Conservation (phyloP, 2,113 vertebrate genomes). For the Onychorhynchus coronatus region DNA sequence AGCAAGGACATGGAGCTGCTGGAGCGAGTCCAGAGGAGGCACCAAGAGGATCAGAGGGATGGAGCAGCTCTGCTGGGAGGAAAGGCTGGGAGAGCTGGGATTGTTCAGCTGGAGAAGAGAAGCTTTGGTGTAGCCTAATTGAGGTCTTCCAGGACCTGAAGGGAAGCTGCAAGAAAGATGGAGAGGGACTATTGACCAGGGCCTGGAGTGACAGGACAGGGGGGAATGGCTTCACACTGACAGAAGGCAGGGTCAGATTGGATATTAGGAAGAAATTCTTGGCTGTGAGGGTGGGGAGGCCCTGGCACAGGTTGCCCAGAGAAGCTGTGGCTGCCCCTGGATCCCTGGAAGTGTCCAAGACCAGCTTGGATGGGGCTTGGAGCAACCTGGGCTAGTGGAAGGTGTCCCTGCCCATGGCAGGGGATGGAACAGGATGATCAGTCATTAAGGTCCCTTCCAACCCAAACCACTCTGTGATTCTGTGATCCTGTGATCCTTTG, state of each 20-base stretch:
- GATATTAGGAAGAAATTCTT: neutral
- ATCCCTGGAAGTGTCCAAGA: neutral
- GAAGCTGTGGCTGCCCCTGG: neutral
- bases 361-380: neutral
- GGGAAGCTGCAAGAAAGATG: neutral
- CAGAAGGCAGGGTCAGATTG: neutral
- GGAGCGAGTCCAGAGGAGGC: neutral
- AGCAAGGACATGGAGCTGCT: neutral
- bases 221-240: neutral
- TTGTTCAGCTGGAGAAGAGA: neutral
- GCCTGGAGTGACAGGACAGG: neutral
- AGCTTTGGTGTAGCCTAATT: neutral
- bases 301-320: neutral
- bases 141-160: neutral
- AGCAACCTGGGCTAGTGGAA: neutral
- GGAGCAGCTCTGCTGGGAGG: neutral
- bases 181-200: neutral
- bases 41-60: neutral
- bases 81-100: neutral
- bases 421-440: rapidly evolving
- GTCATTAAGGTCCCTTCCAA: rapidly evolving
- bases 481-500: neutral
- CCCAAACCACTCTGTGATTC: neutral
- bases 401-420: neutral
- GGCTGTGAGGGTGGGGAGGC: neutral